Percentiles rank a stretch among this genome's conserved stretches.
Evolutionary conservation across 2,888 invertebrate species (phyloP).

Genomic region (Lamellibrachia columna): DNA sequence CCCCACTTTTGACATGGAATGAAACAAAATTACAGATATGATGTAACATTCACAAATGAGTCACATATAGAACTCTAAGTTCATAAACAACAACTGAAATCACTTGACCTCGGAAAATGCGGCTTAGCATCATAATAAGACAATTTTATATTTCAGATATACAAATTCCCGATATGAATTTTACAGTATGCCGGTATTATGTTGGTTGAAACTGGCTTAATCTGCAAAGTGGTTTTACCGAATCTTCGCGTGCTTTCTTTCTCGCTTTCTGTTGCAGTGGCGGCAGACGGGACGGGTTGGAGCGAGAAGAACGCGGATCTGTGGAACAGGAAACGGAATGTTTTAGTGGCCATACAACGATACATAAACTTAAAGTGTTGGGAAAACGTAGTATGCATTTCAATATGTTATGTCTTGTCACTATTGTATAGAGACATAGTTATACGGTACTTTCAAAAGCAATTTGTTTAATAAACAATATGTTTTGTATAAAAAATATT

Average conservation of each 20-base stretch:
- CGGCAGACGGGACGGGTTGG: background rate
- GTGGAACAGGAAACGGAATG: background rate
- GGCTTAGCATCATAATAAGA: too few relatives aligned
- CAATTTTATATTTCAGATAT: too few relatives aligned
- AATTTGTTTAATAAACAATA: too few relatives aligned
- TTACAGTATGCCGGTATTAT: background rate
- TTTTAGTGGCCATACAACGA: background rate
- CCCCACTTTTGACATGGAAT: background rate
- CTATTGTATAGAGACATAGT: background rate
- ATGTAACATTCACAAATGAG: background rate
- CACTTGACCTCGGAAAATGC: too few relatives aligned
- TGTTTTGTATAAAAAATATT: too few relatives aligned
- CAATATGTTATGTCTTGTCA: background rate
- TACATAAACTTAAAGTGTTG: background rate
- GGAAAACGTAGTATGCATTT: background rate
- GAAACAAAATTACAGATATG: background rate
- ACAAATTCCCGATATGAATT: background rate
- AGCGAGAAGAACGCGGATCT: background rate
- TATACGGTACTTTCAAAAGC: too few relatives aligned
- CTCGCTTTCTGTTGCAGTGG: background rate
- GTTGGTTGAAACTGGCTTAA: background rate
- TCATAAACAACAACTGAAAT: background rate
- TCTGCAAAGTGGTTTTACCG: background rate
- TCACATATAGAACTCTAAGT: background rate
- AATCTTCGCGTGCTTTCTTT: background rate